phyloP scores from a whole-genome alignment of 2,797 vertebrate genomes.

The Takifugu rubripes region DNA sequence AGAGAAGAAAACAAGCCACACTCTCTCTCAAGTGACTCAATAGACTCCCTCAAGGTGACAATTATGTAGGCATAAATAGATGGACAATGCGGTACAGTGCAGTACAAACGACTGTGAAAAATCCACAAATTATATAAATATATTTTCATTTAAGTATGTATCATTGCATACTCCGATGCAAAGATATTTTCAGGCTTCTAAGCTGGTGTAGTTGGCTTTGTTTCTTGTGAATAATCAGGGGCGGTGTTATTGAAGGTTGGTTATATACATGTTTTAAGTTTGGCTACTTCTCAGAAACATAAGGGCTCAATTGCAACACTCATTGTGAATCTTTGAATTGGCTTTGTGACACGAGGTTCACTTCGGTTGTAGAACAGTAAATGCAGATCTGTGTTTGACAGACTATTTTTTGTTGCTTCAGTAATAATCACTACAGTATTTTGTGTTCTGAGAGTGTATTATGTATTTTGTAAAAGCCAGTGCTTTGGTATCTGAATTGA shows the following conservation, averaged over 20 bases:
- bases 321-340: constrained; percentile 79
- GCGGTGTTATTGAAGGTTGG: constrained; percentile 56
- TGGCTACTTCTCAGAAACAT: constrained; percentile 77
- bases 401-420: constrained; percentile 73
- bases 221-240: constrained; percentile 76
- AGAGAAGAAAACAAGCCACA: constrained; percentile 56
- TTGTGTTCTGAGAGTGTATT: constrained; percentile 77
- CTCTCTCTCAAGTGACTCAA: constrained; percentile 70
- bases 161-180: constrained; percentile 76
- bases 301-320: constrained; percentile 81
- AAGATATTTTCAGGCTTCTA: constrained; percentile 75
- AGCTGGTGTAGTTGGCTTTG: constrained; percentile 66
- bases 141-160: constrained; percentile 82
- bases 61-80: constrained; percentile 74
- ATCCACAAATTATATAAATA: constrained; percentile 80
- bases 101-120: constrained; percentile 81
- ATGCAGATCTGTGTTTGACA: constrained; percentile 73
- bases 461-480: constrained; percentile 75
- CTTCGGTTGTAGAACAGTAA: constrained; percentile 72
- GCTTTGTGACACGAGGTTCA: constrained; percentile 74
- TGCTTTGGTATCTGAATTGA: constrained; percentile 68
- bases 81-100: constrained; percentile 76
- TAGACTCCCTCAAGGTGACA: constrained; percentile 71
- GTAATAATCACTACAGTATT: constrained; percentile 71
- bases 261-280: constrained; percentile 73